A percentile compares a stretch with the other conserved stretches of the same genome.
Evolutionary conservation across 2,888 invertebrate genomes (phyloP).

Genomic region (Epiblema foenella): DNA sequence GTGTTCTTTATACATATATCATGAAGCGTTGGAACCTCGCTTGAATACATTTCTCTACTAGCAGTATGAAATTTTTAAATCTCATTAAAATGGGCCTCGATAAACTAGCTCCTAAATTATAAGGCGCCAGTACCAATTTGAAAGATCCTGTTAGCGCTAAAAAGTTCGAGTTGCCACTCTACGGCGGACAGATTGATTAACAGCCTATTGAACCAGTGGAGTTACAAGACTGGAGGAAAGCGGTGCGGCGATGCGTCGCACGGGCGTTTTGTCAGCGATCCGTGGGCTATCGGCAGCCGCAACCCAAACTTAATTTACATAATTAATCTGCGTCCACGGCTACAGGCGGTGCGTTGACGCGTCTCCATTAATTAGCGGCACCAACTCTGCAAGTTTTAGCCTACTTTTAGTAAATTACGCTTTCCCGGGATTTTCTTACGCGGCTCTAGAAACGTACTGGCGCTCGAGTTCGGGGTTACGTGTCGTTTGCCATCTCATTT

Average conservation of each 20-base stretch:
- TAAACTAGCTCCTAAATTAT: neutral
- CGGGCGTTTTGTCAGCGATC: conserved; percentile 61
- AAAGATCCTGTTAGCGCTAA: conserved; percentile 40
- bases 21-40: no score
- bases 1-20: no score
- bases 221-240: conserved; percentile 55
- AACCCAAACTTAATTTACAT: conserved; percentile 70
- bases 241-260: conserved; percentile 49
- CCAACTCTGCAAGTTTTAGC: conserved; percentile 53
- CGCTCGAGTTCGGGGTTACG: neutral
- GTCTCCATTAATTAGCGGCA: conserved; percentile 61
- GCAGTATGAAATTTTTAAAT: neutral
- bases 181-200: conserved; percentile 54
- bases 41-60: neutral
- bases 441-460: conserved; percentile 20
- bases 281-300: conserved; percentile 65
- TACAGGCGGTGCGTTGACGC: conserved; percentile 58
- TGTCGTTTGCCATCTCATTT: neutral
- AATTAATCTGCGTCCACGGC: conserved; percentile 68
- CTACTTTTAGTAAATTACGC: conserved; percentile 47
- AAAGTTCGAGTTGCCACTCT: conserved; percentile 38
- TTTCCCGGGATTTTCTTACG: conserved; percentile 36
- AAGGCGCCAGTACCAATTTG: conserved; percentile 26
- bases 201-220: conserved; percentile 57
- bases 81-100: conserved; percentile 4